Evolutionary conservation across 92 coral and sea anemone species (phyloP), one percentile per base, ranked within the genome.

Genomic region (Virgularia gustaviana): DNA sequence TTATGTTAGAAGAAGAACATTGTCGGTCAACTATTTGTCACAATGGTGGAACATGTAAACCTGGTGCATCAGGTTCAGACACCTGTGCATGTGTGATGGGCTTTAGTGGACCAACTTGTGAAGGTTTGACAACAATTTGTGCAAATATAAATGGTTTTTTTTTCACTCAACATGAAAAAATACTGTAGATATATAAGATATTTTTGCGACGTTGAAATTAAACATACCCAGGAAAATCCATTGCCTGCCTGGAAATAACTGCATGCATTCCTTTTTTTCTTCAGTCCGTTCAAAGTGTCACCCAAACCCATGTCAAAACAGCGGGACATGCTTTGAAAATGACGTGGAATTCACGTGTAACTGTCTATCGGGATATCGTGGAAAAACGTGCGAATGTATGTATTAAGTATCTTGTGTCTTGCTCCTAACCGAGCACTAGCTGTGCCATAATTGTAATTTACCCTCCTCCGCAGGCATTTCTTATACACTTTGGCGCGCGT

Each of bases 281-380:
- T 16, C 71, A 94, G 99, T 89, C 75, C 96, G 86, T 49, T 83
- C 84, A 2, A 94, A 94, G 79, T 94, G 99, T 47, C 99, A 89
- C 61, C 86, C 99, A 16, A 85, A 83, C 57, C 99, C 99, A n/a
- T 94, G 99, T 71, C 85, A 72, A 80, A 94, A 94, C 76, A 94
- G 94, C 47, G 99, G 96, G 45, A 94, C 96, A 22, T 94, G 99
- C 58, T 94, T 79, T 56, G 99, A 94, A 77, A 94, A 94, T 85
- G 90, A 96, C 66, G 89, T 91, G 2, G 99, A 96, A 8, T 94
- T 81, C 82, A 89, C 96, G 0, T 94, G 99, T 65, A 84, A 88
- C 2, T 94, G 99, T 72, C 87, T 57, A 0, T 86, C 76, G 6
- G 99, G 99, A 0, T 89, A 66, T 76, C 85, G 80, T 53, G 99